A percentile compares a stretch with the other conserved stretches of the same genome.
Evolutionary conservation across 2,888 invertebrate species (phyloP).

Genomic region (Drosophila testacea): DNA sequence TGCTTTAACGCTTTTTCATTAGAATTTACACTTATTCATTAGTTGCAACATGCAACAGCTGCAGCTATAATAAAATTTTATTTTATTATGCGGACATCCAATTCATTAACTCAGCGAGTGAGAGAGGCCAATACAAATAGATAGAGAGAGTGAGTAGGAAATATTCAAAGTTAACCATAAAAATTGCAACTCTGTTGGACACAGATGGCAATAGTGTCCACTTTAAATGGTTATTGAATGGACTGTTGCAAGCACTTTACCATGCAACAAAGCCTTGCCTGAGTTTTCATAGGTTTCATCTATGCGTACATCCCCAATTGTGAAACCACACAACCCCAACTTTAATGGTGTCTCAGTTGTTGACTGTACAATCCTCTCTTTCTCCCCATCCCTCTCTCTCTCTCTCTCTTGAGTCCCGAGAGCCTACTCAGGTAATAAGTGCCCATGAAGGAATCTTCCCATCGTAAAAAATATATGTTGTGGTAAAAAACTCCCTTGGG

Average conservation of each 20-base stretch:
- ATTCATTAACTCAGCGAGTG: constrained; percentile 45
- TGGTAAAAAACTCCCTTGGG: constrained; percentile 65
- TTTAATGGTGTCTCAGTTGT: background rate
- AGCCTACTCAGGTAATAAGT: constrained; percentile 64
- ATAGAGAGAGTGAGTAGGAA: background rate
- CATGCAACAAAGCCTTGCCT: constrained; percentile 20
- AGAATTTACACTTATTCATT: constrained; percentile 81
- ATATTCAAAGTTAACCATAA: constrained; percentile 14
- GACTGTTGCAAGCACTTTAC: constrained; percentile 15
- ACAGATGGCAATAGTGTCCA: constrained; percentile 45
- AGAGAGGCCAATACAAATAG: background rate
- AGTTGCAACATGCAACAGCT: constrained; percentile 78
- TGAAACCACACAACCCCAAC: background rate
- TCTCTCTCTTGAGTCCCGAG: constrained; percentile 21
- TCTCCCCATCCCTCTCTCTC: background rate
- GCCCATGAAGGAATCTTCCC: constrained; percentile 43
- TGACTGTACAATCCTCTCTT: background rate
- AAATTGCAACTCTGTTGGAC: constrained; percentile 24
- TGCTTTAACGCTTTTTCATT: constrained; percentile 73
- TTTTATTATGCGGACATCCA: constrained; percentile 69
- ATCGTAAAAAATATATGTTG: constrained; percentile 56
- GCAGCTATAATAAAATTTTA: constrained; percentile 74
- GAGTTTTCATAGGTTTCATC: background rate
- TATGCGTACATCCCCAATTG: constrained; percentile 11
- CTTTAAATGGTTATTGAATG: constrained; percentile 38